Percentiles rank a stretch among this genome's conserved stretches.
phyloP scores from a whole-genome alignment of 2,888 invertebrate species.

The Orthonychiurus folsomi region DNA sequence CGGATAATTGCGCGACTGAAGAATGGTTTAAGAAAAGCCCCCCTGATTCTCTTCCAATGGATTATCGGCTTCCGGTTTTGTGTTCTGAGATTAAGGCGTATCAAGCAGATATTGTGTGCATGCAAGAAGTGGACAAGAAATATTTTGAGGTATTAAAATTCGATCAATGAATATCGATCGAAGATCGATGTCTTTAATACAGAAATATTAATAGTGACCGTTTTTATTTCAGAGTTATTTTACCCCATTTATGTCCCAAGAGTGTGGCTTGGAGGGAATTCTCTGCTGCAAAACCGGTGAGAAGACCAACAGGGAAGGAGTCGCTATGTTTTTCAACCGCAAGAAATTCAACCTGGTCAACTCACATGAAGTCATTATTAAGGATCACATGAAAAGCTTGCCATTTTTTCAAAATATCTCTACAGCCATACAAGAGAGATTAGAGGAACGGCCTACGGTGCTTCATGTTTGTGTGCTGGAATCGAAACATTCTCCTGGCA shows the following conservation, averaged over 20 bases:
- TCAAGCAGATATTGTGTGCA: constrained; percentile 77
- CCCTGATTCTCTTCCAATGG: constrained; percentile 64
- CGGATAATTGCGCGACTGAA: constrained; percentile 82
- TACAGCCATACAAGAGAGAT: constrained; percentile 15
- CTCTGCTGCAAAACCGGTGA: constrained; percentile 62
- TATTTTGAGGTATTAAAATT: constrained; percentile 53
- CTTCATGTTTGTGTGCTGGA: constrained; percentile 28
- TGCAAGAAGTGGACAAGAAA: constrained; percentile 85
- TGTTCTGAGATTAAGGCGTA: constrained; percentile 75
- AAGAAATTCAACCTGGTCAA: constrained; percentile 51
- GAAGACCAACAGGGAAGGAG: constrained; percentile 64
- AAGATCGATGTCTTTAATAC: not conserved
- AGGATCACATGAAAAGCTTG: constrained; percentile 27
- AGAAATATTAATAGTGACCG: not conserved
- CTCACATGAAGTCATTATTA: constrained; percentile 19
- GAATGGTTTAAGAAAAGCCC: constrained; percentile 69
- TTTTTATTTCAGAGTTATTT: constrained; percentile 26
- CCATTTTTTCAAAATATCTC: constrained; percentile 18
- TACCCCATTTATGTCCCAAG: constrained; percentile 21
- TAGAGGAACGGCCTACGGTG: constrained; percentile 34
- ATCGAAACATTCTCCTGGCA: constrained; percentile 16
- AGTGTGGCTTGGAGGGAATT: constrained; percentile 46
- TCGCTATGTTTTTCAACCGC: constrained; percentile 65
- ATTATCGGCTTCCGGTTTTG: constrained; percentile 77
- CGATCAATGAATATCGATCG: not conserved